Conservation (phyloP, 2,113 vertebrate genomes). For the Megaceryle torquata region DNA sequence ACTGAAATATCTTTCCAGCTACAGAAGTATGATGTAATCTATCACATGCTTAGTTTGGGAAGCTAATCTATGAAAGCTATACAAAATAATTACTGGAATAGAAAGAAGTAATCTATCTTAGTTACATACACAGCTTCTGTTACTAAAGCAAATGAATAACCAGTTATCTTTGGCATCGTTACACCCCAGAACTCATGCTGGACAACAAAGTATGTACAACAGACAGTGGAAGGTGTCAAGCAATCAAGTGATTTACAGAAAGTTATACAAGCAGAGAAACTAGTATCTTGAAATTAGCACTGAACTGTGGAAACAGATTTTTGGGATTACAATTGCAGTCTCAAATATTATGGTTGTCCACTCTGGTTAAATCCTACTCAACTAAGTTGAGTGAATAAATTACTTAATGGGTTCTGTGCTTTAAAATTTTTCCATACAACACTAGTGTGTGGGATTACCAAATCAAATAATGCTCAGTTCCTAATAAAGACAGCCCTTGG, state of each 20-base stretch:
- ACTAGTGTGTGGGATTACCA: background rate
- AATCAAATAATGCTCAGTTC: background rate
- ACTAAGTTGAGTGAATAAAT: background rate
- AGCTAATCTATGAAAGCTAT: background rate
- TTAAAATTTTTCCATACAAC: background rate
- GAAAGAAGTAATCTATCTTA: background rate
- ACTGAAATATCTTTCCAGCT: background rate
- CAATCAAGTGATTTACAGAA: background rate
- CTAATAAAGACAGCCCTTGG: background rate
- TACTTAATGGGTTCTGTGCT: background rate
- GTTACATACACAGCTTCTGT: background rate
- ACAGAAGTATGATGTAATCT: background rate
- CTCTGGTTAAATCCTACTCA: background rate
- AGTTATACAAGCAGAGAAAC: fast-evolving
- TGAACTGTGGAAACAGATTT: background rate
- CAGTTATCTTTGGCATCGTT: background rate
- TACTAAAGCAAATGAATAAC: background rate
- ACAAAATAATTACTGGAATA: background rate
- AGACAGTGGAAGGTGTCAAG: background rate
- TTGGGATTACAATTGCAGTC: background rate
- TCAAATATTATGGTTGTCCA: background rate
- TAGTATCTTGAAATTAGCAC: background rate
- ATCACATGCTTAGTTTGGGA: background rate
- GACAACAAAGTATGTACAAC: background rate
- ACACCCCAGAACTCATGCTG: background rate